Percentiles rank a stretch among this genome's conserved stretches.
phyloP scores from a whole-genome alignment of 2,113 vertebrate genomes.

The rat (Rattus norvegicus) region DNA sequence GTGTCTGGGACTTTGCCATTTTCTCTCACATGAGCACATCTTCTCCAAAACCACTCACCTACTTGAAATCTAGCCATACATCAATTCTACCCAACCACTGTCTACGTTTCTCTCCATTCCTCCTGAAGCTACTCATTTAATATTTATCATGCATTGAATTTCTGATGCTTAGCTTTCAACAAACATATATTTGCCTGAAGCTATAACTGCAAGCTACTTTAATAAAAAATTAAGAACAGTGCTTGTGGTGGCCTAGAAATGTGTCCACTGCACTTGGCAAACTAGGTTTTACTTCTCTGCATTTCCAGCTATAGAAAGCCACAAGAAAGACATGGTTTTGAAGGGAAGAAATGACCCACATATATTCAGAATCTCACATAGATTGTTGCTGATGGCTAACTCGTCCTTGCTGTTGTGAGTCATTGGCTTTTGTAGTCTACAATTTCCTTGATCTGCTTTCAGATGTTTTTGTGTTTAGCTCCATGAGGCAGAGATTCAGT shows the following conservation, averaged over 20 bases:
- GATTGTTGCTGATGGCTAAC: background rate
- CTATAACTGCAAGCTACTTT: conserved; percentile 20
- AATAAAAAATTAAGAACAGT: background rate
- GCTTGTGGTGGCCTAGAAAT: background rate
- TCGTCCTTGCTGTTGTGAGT: background rate
- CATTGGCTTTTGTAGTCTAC: background rate
- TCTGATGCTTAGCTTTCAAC: conserved; percentile 44
- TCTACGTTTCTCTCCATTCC: background rate
- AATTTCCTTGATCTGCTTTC: background rate
- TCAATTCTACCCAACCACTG: background rate
- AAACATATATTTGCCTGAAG: background rate
- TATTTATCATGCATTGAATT: conserved; percentile 53
- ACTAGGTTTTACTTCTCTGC: background rate
- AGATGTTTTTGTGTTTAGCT: background rate
- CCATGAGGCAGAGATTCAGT: background rate
- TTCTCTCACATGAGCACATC: background rate
- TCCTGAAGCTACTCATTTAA: conserved; percentile 31
- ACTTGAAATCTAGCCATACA: background rate
- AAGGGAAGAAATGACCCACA: background rate
- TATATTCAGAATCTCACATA: background rate
- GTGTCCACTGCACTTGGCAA: background rate
- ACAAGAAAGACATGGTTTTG: background rate
- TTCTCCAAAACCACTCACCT: background rate
- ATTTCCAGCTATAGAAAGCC: background rate
- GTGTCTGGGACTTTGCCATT: background rate